Conservation (phyloP, 2,797 vertebrate species). For the Ceyx erithaca region DNA sequence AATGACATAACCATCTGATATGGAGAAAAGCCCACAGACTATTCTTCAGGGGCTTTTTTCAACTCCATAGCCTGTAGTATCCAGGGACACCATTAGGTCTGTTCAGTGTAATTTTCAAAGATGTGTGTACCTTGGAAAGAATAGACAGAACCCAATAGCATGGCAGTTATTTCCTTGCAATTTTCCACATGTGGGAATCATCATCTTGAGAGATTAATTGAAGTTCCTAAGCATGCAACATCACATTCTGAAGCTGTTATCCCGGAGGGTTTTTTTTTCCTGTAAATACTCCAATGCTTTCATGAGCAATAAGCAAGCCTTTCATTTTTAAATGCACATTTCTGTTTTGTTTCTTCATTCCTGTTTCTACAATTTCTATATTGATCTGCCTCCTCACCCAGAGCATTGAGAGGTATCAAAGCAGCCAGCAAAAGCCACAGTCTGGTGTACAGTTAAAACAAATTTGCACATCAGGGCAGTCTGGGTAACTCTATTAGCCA, state of each 20-base stretch:
- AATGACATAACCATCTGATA: not conserved
- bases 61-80: not conserved
- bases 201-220: not conserved
- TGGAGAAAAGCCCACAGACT: not conserved
- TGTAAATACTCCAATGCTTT: not conserved
- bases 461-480: not conserved
- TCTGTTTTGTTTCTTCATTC: not conserved
- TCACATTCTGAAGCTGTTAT: not conserved
- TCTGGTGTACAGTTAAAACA: not conserved
- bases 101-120: not conserved
- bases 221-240: not conserved
- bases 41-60: not conserved
- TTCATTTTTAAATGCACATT: not conserved
- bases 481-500: not conserved
- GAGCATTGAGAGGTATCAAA: not conserved
- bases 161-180: not conserved
- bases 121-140: not conserved
- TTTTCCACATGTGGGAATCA: slow-evolving; percentile 7
- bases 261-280: not conserved
- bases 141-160: not conserved
- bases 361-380: not conserved
- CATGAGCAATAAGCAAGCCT: not conserved
- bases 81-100: not conserved
- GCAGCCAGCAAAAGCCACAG: not conserved
- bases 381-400: not conserved